Evolutionary conservation across 2,113 vertebrate species (phyloP).

Genomic region (Hucho hucho): DNA sequence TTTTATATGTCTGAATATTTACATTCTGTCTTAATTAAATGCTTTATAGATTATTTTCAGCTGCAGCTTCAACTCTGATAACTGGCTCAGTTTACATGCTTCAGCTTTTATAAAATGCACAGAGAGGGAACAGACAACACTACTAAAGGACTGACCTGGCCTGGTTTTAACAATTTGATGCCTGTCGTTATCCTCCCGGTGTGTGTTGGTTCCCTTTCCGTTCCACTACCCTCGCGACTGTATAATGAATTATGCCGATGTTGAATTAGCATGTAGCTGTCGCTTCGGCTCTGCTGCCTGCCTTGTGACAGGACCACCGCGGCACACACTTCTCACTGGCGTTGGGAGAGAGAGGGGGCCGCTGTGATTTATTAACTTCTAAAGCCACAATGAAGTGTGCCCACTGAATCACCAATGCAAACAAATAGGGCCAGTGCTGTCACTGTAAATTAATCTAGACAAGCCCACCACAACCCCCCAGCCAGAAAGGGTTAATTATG

Average conservation of each 20-base stretch:
- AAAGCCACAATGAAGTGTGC: slow-evolving; percentile 70
- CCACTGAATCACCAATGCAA: slow-evolving; percentile 70
- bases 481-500: slow-evolving; percentile 71
- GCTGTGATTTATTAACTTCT: slow-evolving; percentile 78
- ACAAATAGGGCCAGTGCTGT: slow-evolving; percentile 67
- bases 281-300: slow-evolving; percentile 68
- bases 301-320: slow-evolving; percentile 77
- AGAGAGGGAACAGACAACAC: slow-evolving; percentile 38
- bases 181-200: slow-evolving; percentile 65
- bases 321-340: slow-evolving; percentile 41
- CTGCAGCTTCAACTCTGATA: slow-evolving; percentile 10
- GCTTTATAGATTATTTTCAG: neutral
- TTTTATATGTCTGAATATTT: slow-evolving; percentile 19
- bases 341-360: slow-evolving; percentile 46
- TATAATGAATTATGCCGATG: slow-evolving; percentile 79
- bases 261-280: slow-evolving; percentile 83
- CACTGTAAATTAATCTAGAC: slow-evolving; percentile 62
- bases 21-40: neutral
- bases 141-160: slow-evolving; percentile 23
- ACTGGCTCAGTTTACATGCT: slow-evolving; percentile 32
- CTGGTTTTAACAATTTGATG: slow-evolving; percentile 69
- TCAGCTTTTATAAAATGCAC: slow-evolving; percentile 40
- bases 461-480: slow-evolving; percentile 34
- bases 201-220: slow-evolving; percentile 68
- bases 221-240: slow-evolving; percentile 71